A percentile compares a stretch with the other conserved stretches of the same genome.
phyloP scores from a whole-genome alignment of 2,797 vertebrate genomes.

The Podarcis siculus region DNA sequence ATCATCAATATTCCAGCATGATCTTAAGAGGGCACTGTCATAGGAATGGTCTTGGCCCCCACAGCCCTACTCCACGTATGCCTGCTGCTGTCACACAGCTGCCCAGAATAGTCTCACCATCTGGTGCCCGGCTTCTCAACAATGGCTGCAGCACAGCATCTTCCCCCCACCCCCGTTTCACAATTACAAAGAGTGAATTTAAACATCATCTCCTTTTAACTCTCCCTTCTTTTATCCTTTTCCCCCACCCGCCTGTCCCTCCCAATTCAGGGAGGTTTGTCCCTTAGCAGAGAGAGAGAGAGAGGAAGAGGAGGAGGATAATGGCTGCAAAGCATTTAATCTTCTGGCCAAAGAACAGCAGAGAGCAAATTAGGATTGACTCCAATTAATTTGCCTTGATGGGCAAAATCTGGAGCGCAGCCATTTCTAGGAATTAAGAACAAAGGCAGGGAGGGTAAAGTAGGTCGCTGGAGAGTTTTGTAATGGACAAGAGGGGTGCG shows the following conservation, averaged over 20 bases:
- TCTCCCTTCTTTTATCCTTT: conserved; percentile 35
- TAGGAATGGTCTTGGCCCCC: not conserved
- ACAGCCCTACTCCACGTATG: accelerated
- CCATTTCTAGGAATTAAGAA: conserved; percentile 77
- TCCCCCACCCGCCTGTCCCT: conserved; percentile 40
- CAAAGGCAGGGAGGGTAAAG: conserved; percentile 72
- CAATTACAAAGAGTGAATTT: conserved; percentile 43
- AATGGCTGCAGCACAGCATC: accelerated
- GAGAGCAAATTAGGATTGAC: conserved; percentile 78
- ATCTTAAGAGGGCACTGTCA: accelerated
- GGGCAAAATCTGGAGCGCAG: conserved; percentile 72
- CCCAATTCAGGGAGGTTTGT: conserved; percentile 51
- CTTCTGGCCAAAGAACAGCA: conserved; percentile 75
- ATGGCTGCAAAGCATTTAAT: conserved; percentile 79
- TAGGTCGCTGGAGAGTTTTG: conserved; percentile 74
- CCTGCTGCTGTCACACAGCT: not conserved
- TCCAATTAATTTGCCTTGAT: conserved; percentile 75
- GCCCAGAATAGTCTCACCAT: conserved; percentile 43
- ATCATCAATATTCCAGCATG: accelerated
- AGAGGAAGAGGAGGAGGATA: conserved; percentile 56
- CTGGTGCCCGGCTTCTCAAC: conserved; percentile 16
- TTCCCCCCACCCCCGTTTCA: not conserved
- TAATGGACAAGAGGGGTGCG: conserved; percentile 42
- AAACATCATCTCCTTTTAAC: conserved; percentile 16
- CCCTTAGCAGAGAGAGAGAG: conserved; percentile 15